These are phyloP conservation scores for Slavum lentiscoides DNA, from an alignment of 2,888 invertebrate genomes.

Conservation along the genomic window DNA sequence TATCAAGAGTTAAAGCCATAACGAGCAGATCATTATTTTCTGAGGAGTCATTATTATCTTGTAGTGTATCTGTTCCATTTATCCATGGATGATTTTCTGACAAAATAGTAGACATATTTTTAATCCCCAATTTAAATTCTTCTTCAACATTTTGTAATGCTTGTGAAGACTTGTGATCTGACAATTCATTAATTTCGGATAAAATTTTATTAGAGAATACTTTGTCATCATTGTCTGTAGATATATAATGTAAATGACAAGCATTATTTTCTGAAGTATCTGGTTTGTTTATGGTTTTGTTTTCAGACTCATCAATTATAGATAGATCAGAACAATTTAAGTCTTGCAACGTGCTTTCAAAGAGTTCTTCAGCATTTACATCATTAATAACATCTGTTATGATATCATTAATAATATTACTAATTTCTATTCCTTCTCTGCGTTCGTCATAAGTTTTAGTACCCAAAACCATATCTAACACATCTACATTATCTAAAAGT, in stretches of 20 bases:
- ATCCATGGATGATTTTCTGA: constrained; percentile 50
- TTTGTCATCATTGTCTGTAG: constrained; percentile 1
- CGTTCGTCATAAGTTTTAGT: constrained; percentile 29
- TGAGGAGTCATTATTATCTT: not conserved
- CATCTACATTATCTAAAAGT: constrained; percentile 37
- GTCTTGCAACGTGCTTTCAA: constrained; percentile 42
- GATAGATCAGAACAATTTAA: constrained; percentile 47
- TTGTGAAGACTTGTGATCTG: constrained; percentile 5
- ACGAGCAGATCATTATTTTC: constrained; percentile 67
- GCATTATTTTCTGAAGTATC: not conserved
- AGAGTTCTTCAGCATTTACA: constrained; percentile 28
- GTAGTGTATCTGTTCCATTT: constrained; percentile 30
- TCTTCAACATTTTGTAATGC: constrained; percentile 31
- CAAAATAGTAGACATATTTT: constrained; percentile 41
- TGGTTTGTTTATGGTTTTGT: constrained; percentile 14
- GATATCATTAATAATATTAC: constrained; percentile 11
- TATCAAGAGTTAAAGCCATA: constrained; percentile 74
- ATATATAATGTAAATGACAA: constrained; percentile 23
- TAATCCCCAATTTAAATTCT: constrained; percentile 48
- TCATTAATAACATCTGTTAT: constrained; percentile 16
- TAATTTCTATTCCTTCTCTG: constrained; percentile 27
- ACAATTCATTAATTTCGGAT: constrained; percentile 5
- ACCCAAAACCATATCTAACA: constrained; percentile 35
- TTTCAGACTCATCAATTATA: constrained; percentile 31
- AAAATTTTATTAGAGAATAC: not conserved